Conservation (phyloP, 2,888 invertebrate species). For the Mesochorus sp. region DNA sequence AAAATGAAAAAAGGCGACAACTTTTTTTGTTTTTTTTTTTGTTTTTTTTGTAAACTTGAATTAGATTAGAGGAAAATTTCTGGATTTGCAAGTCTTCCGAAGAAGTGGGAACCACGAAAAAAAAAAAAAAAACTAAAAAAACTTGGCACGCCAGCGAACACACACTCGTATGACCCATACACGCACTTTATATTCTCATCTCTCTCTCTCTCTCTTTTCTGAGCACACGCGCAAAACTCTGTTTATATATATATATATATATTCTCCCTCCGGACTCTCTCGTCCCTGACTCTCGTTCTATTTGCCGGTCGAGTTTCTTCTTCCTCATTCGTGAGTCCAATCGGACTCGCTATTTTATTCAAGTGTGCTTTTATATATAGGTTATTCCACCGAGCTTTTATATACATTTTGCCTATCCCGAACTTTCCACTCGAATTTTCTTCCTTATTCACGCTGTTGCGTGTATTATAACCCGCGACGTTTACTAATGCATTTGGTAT, state of each 20-base stretch:
- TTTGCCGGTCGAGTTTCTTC: constrained; percentile 62
- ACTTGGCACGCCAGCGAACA: constrained; percentile 61
- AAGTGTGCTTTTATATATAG: constrained; percentile 4
- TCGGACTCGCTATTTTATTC: constrained; percentile 14
- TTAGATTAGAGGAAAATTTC: not conserved
- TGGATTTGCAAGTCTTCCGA: not conserved
- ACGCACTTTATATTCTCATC: constrained; percentile 58
- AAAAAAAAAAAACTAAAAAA: constrained; percentile 38
- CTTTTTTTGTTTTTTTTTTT: not conserved
- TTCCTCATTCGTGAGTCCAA: constrained; percentile 63
- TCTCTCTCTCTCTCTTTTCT: not conserved
- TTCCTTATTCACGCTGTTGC: too few species aligned
- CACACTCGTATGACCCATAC: constrained; percentile 67
- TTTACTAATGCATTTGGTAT: too few species aligned
- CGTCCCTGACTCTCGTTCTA: constrained; percentile 56
- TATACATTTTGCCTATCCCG: too few species aligned
- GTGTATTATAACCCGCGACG: too few species aligned
- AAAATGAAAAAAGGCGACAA: not conserved
- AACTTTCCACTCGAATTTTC: too few species aligned
- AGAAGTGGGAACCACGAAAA: constrained; percentile 5
- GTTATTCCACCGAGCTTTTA: not conserved
- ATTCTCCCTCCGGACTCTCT: constrained; percentile 13
- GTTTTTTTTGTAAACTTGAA: not conserved
- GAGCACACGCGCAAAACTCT: constrained; percentile 27
- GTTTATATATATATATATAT: too few species aligned